Conservation (phyloP, 1,140 invertebrate genomes). For the Ceratosolen fusciceps region DNA sequence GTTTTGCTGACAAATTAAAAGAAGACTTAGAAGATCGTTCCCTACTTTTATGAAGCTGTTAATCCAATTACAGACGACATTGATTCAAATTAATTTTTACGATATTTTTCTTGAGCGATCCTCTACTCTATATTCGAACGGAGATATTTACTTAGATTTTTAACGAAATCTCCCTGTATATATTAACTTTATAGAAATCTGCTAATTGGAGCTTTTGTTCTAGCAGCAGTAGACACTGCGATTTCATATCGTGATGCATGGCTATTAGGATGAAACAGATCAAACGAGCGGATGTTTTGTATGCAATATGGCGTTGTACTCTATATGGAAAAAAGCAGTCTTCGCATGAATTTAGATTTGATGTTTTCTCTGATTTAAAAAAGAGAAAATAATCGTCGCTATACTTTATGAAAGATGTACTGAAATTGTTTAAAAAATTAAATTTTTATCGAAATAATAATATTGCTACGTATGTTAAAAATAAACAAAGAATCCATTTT, state of each 20-base stretch:
- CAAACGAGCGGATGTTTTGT: not conserved
- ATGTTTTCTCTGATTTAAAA: not conserved
- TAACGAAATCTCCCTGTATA: not conserved
- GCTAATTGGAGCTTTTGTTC: not conserved
- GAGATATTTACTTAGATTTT: not conserved
- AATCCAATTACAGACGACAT: constrained; percentile 1
- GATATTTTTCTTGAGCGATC: not conserved
- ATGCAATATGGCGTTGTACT: not conserved
- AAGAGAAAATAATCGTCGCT: not conserved
- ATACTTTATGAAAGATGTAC: not conserved
- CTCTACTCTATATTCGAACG: not conserved
- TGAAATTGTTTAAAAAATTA: not conserved
- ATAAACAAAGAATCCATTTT: not conserved
- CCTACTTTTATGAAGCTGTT: not conserved
- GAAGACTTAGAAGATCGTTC: not conserved
- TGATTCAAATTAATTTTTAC: not conserved
- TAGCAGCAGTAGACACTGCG: not conserved
- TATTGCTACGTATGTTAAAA: not conserved
- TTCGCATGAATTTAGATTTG: not conserved
- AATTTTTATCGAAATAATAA: not conserved
- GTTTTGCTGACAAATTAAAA: constrained; percentile 8
- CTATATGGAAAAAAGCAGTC: not conserved
- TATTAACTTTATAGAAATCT: not conserved
- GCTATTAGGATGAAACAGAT: not conserved
- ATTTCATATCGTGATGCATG: not conserved